Percentiles rank a stretch among this genome's conserved stretches.
phyloP scores from a whole-genome alignment of 2,113 vertebrate species.

The Oncorhynchus masou region DNA sequence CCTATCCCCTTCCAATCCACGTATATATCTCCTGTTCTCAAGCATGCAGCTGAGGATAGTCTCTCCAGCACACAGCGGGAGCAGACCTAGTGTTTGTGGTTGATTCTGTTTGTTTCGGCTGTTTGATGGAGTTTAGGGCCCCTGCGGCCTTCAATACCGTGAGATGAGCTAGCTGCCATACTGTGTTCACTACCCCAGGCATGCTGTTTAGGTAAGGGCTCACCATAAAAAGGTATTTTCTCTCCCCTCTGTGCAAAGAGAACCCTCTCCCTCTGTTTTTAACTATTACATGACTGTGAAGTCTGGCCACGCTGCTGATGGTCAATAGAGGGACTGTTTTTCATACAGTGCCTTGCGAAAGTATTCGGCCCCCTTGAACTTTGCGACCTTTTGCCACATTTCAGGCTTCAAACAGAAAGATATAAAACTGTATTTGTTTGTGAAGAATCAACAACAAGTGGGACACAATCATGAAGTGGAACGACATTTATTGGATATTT shows the following conservation, averaged over 20 bases:
- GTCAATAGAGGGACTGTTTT: constrained; percentile 1
- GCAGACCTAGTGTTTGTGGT: constrained; percentile 33
- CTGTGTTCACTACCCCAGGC: constrained; percentile 40
- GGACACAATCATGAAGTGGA: too few species aligned
- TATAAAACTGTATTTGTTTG: too few species aligned
- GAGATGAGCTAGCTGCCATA: constrained; percentile 26
- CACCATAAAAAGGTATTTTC: constrained; percentile 8
- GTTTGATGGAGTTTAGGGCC: constrained; percentile 54
- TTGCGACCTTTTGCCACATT: too few species aligned
- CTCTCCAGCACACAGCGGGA: constrained; percentile 37
- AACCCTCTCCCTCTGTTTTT: not conserved
- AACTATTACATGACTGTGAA: not conserved
- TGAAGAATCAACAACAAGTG: too few species aligned
- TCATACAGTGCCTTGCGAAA: too few species aligned
- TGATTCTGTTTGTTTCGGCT: constrained; percentile 60
- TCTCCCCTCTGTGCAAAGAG: not conserved
- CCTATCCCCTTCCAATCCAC: not conserved
- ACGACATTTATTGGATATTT: too few species aligned
- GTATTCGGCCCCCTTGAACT: too few species aligned
- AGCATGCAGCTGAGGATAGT: constrained; percentile 31
- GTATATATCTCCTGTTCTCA: constrained; percentile 5
- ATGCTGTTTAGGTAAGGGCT: constrained; percentile 22
- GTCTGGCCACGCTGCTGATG: not conserved
- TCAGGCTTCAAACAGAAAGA: too few species aligned
- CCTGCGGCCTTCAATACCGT: constrained; percentile 39